Evolutionary conservation across 2,113 vertebrate genomes (phyloP).

Genomic region (Chaetodon trifascialis): DNA sequence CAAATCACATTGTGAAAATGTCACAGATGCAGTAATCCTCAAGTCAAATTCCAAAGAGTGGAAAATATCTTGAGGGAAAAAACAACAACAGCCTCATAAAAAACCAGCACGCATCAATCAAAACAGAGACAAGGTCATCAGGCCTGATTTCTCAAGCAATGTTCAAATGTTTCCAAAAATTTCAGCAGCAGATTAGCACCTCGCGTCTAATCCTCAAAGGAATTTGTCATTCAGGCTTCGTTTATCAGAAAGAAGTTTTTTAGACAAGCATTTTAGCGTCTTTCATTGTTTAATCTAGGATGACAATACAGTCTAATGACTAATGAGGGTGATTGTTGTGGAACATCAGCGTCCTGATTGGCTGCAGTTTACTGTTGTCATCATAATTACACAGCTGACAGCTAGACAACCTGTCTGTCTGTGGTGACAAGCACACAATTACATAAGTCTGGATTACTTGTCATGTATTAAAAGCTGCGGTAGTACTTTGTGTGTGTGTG

Average conservation of each 20-base stretch:
- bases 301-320: constrained; percentile 50
- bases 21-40: background rate
- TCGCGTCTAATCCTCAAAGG: background rate
- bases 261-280: background rate
- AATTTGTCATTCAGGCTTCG: constrained; percentile 21
- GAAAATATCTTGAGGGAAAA: background rate
- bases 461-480: constrained; percentile 49
- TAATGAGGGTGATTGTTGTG: constrained; percentile 46
- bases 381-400: constrained; percentile 57
- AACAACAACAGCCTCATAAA: background rate
- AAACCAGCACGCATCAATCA: constrained; percentile 13
- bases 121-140: background rate
- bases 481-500: constrained; percentile 1
- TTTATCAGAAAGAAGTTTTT: constrained; percentile 19
- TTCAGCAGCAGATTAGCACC: background rate
- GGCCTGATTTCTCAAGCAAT: constrained; percentile 25
- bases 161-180: background rate
- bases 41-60: background rate
- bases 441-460: constrained; percentile 62
- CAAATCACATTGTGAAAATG: constrained; percentile 7
- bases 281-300: constrained; percentile 17
- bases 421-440: constrained; percentile 51
- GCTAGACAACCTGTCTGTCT: constrained; percentile 52
- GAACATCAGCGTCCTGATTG: constrained; percentile 44
- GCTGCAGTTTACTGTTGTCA: constrained; percentile 46